Evolutionary conservation across 2,113 vertebrate species (phyloP).

Genomic region (Carlito syrichta): DNA sequence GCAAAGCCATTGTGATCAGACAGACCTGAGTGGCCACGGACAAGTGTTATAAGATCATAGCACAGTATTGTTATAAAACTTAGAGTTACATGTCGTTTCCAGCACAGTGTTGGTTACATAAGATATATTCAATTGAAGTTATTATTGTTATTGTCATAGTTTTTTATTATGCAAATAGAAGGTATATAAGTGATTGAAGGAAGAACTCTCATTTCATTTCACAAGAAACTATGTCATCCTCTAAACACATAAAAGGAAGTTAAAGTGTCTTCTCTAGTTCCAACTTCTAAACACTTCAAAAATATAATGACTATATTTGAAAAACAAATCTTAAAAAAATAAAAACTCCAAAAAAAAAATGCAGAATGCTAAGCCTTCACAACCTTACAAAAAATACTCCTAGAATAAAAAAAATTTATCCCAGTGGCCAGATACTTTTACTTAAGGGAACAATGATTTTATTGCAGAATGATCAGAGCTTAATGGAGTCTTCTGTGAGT

Average conservation of each 20-base stretch:
- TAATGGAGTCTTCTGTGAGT: background rate
- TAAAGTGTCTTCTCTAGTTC: background rate
- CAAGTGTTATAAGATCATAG: background rate
- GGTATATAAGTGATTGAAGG: background rate
- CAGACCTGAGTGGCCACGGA: background rate
- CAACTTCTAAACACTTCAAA: background rate
- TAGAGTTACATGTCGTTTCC: background rate
- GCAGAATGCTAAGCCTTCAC: background rate
- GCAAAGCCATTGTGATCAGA: background rate
- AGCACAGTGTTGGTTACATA: background rate
- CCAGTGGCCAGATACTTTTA: background rate
- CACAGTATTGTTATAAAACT: background rate
- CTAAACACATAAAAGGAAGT: background rate
- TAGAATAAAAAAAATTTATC: background rate
- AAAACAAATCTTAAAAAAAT: conserved; percentile 3
- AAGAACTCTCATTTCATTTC: background rate
- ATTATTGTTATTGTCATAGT: background rate
- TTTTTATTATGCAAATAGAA: background rate
- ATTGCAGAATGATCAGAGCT: background rate
- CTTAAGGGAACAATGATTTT: conserved; percentile 4
- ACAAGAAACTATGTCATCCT: background rate
- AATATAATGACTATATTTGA: background rate
- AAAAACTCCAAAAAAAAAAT: background rate
- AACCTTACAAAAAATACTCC: background rate
- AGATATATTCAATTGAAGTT: background rate